These are phyloP conservation scores for Trachelus stipa DNA, from an alignment of 2,888 invertebrate species.

Conservation along the genomic window DNA sequence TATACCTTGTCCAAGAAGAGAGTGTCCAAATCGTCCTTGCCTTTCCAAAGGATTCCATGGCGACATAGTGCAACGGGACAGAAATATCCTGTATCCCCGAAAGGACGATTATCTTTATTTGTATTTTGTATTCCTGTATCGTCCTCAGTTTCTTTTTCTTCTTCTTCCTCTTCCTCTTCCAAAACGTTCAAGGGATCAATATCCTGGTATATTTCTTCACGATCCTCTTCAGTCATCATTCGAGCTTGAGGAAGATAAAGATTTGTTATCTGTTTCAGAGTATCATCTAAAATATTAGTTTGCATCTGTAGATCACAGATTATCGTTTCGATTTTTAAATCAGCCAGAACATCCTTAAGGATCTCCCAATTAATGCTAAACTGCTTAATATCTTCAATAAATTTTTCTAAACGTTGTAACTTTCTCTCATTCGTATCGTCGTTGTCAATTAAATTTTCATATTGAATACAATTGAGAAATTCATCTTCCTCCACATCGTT, in stretches of 20 bases:
- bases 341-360: constrained; percentile 43
- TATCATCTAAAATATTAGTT: constrained; percentile 50
- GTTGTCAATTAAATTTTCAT: constrained; percentile 12
- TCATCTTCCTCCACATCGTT: constrained; percentile 5
- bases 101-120: constrained; percentile 59
- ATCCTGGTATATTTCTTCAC: constrained; percentile 54
- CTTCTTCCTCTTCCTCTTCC: constrained; percentile 55
- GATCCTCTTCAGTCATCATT: constrained; percentile 67
- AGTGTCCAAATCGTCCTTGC: constrained; percentile 70
- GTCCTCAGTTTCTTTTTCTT: constrained; percentile 40
- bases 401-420: constrained; percentile 17
- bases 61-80: constrained; percentile 74
- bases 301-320: constrained; percentile 46
- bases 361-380: constrained; percentile 30
- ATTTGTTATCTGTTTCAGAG: constrained; percentile 50
- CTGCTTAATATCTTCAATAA: constrained; percentile 11
- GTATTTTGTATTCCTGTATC: constrained; percentile 42
- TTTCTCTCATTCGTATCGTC: constrained; percentile 14
- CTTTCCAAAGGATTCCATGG: constrained; percentile 72
- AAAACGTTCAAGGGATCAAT: constrained; percentile 46
- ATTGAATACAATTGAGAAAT: not conserved
- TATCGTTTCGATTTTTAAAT: constrained; percentile 39
- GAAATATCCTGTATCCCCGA: constrained; percentile 72
- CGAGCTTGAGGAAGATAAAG: constrained; percentile 65
- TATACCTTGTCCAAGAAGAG: constrained; percentile 71